These are phyloP conservation scores for Ictalurus punctatus DNA, from an alignment of 2,113 vertebrate genomes.

Conservation along the genomic window DNA sequence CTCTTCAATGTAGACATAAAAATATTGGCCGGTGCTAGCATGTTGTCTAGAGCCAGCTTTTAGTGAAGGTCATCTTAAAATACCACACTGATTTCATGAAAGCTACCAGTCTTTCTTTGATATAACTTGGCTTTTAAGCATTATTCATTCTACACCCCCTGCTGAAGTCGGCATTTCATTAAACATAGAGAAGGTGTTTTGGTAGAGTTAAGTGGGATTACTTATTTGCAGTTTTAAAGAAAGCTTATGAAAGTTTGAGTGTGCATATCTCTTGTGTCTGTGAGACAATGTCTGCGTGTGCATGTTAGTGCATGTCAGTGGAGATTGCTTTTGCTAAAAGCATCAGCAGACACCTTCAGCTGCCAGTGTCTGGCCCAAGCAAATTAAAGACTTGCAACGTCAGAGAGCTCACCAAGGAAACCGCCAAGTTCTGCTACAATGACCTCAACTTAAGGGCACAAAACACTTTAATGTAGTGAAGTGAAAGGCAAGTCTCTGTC, in stretches of 20 bases:
- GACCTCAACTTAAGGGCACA: neutral
- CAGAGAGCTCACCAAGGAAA: conserved; percentile 41
- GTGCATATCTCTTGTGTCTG: neutral
- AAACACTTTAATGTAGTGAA: conserved; percentile 25
- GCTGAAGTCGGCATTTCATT: conserved; percentile 4
- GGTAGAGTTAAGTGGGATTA: neutral
- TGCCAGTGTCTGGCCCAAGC: conserved; percentile 35
- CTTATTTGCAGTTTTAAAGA: neutral
- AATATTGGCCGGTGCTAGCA: conserved; percentile 8
- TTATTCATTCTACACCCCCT: neutral
- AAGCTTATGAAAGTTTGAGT: neutral
- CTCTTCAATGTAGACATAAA: neutral
- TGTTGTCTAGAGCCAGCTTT: neutral
- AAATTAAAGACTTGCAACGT: conserved; percentile 43
- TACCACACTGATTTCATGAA: neutral
- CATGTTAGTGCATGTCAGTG: conserved; percentile 33
- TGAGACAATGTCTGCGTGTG: neutral
- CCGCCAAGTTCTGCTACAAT: neutral
- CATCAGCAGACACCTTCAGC: conserved; percentile 34
- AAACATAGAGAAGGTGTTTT: neutral
- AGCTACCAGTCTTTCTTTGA: neutral
- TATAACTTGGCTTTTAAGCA: neutral
- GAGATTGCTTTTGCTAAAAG: conserved; percentile 37
- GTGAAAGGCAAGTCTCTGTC: neutral
- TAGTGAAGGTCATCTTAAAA: conserved; percentile 17